Evolutionary conservation across 2,797 vertebrate species (phyloP).

Genomic region (Loriculus beryllinus): DNA sequence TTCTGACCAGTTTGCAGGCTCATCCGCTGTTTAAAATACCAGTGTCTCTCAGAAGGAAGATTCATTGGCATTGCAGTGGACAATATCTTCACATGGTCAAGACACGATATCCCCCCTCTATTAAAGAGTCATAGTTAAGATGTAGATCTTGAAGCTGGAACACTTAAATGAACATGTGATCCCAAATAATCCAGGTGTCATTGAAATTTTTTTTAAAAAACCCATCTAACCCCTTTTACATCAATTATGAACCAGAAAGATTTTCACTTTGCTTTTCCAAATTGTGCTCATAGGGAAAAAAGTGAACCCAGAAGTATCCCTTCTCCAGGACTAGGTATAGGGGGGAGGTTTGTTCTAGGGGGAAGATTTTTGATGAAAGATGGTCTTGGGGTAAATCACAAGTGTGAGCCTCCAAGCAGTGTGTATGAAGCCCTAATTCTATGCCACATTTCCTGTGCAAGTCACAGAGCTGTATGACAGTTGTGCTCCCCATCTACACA

Average conservation of each 20-base stretch:
- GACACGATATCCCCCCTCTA: neutral
- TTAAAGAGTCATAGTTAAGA: neutral
- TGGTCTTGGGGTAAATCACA: neutral
- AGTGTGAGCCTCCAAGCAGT: neutral
- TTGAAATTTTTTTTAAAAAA: neutral
- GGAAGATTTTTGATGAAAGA: neutral
- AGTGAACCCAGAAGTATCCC: neutral
- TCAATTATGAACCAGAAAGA: neutral
- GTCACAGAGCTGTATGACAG: accelerated
- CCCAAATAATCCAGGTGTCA: neutral
- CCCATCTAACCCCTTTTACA: neutral
- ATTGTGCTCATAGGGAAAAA: neutral
- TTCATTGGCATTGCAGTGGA: neutral
- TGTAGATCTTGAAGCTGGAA: neutral
- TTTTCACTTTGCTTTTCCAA: neutral
- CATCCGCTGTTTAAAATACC: neutral
- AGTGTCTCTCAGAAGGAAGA: neutral
- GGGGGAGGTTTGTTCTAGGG: neutral
- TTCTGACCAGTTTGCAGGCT: neutral
- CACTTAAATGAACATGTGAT: neutral
- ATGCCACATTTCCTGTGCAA: neutral
- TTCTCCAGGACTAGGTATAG: neutral
- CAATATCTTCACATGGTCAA: neutral
- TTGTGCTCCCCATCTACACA: neutral
- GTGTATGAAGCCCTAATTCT: neutral